phyloP scores from a whole-genome alignment of 2,113 vertebrate genomes.

The Coracopsis vasa region DNA sequence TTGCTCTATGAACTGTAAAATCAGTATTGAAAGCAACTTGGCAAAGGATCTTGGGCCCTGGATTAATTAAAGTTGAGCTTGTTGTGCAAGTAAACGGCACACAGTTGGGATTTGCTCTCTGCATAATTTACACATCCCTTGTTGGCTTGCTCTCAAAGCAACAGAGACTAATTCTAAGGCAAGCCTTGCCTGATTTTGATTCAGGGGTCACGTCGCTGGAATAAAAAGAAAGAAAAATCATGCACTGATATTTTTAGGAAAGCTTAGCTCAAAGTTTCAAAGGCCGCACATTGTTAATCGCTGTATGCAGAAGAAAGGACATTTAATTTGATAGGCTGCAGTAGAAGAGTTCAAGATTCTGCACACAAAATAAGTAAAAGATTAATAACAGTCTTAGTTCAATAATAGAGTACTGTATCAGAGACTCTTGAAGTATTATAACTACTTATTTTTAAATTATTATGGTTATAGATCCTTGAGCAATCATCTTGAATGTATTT shows the following conservation, averaged over 20 bases:
- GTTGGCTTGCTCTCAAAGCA: conserved; percentile 51
- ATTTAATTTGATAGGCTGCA: neutral
- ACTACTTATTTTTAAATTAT: neutral
- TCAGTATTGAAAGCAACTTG: conserved; percentile 60
- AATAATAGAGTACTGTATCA: neutral
- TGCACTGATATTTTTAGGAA: neutral
- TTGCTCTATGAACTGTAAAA: conserved; percentile 67
- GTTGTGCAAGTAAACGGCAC: conserved; percentile 69
- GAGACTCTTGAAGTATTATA: neutral
- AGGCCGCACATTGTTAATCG: neutral
- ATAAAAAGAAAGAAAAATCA: conserved; percentile 18
- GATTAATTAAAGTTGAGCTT: conserved; percentile 71
- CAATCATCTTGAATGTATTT: neutral
- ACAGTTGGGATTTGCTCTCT: conserved; percentile 64
- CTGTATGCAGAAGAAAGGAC: neutral
- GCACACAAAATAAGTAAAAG: neutral
- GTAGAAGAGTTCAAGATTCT: neutral
- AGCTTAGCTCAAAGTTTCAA: conserved; percentile 13
- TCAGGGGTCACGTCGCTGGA: neutral
- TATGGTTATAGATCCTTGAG: neutral
- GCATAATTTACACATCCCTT: conserved; percentile 58
- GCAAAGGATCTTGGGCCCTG: conserved; percentile 52
- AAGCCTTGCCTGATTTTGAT: conserved; percentile 8
- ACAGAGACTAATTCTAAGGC: neutral
- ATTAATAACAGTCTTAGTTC: neutral